Conservation (phyloP, 23 tunicate genomes). For the Styela plicata region DNA sequence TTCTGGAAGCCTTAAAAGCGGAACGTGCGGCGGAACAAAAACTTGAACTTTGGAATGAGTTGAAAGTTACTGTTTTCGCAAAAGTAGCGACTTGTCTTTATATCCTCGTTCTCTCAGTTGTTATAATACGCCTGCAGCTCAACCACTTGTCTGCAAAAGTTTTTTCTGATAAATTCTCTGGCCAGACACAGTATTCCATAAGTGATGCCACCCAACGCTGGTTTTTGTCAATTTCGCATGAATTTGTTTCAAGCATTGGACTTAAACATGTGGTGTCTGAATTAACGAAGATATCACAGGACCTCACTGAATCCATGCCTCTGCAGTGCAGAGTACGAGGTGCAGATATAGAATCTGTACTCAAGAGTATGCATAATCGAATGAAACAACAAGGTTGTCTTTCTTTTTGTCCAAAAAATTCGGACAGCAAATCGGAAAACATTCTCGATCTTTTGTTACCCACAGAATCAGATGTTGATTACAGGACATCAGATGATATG, state of each 20-base stretch:
- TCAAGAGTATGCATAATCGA: constrained; percentile 29
- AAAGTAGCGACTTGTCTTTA: constrained; percentile 35
- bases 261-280: constrained; percentile 18
- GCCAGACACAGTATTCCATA: neutral
- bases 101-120: constrained; percentile 18
- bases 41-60: constrained; percentile 64
- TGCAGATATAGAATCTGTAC: constrained; percentile 25
- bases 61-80: constrained; percentile 56
- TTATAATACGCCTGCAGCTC: constrained; percentile 46
- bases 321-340: constrained; percentile 41
- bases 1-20: constrained; percentile 34
- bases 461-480: constrained; percentile 2
- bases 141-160: constrained; percentile 55
- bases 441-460: constrained; percentile 34
- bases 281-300: constrained; percentile 7
- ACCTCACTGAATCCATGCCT: constrained; percentile 53
- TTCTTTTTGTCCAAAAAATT: neutral
- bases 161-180: neutral
- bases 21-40: constrained; percentile 23
- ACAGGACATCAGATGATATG: neutral
- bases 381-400: constrained; percentile 3
- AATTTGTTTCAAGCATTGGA: constrained; percentile 33
- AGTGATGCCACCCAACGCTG: constrained; percentile 36
- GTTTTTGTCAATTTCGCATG: constrained; percentile 38
- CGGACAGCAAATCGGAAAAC: neutral